These are phyloP conservation scores for Drosophila tristis DNA, from an alignment of 1,140 invertebrate species.

Conservation along the genomic window DNA sequence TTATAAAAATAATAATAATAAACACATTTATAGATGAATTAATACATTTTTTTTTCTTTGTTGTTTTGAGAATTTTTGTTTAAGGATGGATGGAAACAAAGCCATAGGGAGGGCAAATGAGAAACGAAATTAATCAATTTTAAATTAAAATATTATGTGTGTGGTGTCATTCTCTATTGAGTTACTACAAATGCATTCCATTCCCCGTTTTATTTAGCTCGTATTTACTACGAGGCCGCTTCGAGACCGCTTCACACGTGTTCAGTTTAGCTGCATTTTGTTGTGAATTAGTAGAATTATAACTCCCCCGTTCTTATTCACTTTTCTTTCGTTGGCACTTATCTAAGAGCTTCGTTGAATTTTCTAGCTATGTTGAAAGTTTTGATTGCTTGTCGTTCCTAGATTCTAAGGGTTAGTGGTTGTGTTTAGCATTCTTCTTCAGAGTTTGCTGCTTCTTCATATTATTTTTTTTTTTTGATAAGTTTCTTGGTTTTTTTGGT, in stretches of 20 bases:
- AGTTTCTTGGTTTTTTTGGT: conserved; percentile 50
- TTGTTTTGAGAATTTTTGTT: conserved; percentile 47
- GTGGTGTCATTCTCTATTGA: conserved; percentile 53
- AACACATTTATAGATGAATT: conserved; percentile 39
- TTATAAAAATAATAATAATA: conserved; percentile 40
- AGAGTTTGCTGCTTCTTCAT: conserved; percentile 10
- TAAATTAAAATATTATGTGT: conserved; percentile 9
- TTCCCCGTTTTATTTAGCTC: conserved; percentile 28
- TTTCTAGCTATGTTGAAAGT: conserved; percentile 49
- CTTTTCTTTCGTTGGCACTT: conserved; percentile 50
- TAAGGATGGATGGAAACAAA: conserved; percentile 14
- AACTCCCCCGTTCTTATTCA: conserved; percentile 10
- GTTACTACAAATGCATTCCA: conserved; percentile 73
- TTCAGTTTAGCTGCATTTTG: conserved; percentile 64
- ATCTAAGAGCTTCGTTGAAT: conserved; percentile 67
- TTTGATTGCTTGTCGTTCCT: conserved; percentile 38
- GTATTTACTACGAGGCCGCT: conserved; percentile 24
- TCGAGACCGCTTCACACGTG: conserved; percentile 42
- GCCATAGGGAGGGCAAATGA: conserved; percentile 16
- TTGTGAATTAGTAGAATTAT: conserved; percentile 49
- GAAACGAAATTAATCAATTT: conserved; percentile 19
- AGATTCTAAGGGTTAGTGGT: conserved; percentile 56
- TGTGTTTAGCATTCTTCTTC: conserved; percentile 40
- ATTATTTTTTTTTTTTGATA: conserved; percentile 38
- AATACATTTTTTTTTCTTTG: conserved; percentile 48